Evolutionary conservation across 2,113 vertebrate species (phyloP), one percentile per base, ranked within the genome.

Genomic region (Paramisgurnus dabryanus): DNA sequence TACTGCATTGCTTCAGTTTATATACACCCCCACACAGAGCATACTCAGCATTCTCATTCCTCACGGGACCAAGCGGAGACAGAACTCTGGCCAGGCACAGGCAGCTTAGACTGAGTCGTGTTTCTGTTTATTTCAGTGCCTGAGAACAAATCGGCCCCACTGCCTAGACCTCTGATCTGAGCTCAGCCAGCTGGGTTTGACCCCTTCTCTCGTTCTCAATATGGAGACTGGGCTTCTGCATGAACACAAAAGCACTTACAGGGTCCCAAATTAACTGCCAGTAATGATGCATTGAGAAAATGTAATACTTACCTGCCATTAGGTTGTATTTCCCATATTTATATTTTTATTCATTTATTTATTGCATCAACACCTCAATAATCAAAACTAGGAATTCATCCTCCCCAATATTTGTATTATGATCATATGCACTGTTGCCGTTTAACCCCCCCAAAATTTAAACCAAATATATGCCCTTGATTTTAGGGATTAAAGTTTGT

Each of bases 11-110:
- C 88, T 77, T 81, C 87, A 57, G 49, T 69, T 67, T 53, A 60
- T 65, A 60, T 77, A 60, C 64, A 55, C 70, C 66, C 81, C 27
- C 41, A 75, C 73, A 73, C 61, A 6, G 66, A 80, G 88, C 91
- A 91, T 90, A 92, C 85, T 91, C 91, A 91, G 91, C 91, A 89
- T 47, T 88, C 50, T 71, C 79, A 82, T 68, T 86, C 81, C 88
- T 87, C 82, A 84, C 82, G 87, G 87, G 88, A 87, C 78, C 67
- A 75, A 72, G 55, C 43, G 84, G 81, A 84, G 82, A 84, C 68
- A 8, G 80, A 65, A 22, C 80, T 81, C 69, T 18, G 58, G 10
- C 74, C 76, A 79, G 67, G 41, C 55, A 58, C 17, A 7, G n/a
- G 17, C 17, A 58, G 55, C 67, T 39, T 4, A 22, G 50, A 43